Evolutionary conservation across 30 jellyfish, hydroid and myxozoan genomes (phyloP).

Genomic region (Hydractinia echinata): DNA sequence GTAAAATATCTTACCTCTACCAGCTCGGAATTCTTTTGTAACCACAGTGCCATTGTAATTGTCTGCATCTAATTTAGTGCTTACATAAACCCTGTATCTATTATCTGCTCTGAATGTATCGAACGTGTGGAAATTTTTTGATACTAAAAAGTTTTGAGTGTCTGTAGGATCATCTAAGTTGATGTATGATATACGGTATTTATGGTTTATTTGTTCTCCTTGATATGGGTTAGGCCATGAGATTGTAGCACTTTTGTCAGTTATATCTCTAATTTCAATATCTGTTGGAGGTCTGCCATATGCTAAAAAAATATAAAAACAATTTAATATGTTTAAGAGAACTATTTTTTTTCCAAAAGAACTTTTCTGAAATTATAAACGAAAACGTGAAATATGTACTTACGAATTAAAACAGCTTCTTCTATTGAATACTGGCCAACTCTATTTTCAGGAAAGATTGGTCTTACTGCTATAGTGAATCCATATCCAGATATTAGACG

Average conservation of each 20-base stretch:
- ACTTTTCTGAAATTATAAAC: no score
- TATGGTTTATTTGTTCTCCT: neutral
- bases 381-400: no score
- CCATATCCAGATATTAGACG: no score
- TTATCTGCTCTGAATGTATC: neutral
- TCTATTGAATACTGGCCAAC: no score
- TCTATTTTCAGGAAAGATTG: no score
- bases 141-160: neutral
- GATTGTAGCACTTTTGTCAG: neutral
- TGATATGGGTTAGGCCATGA: slow-evolving; percentile 5
- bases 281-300: slow-evolving; percentile 4
- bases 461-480: no score
- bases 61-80: neutral
- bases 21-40: neutral
- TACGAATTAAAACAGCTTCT: no score
- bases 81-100: neutral
- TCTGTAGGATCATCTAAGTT: slow-evolving; percentile 8
- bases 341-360: no score
- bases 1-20: neutral
- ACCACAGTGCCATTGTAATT: neutral
- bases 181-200: neutral
- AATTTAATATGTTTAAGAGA: no score
- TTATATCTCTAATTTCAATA: slow-evolving; percentile 7
- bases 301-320: neutral
- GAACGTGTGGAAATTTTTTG: neutral